Evolutionary conservation across 2,888 invertebrate species (phyloP), one percentile per base, ranked within the genome.

Genomic region (Celastrina argiolus): DNA sequence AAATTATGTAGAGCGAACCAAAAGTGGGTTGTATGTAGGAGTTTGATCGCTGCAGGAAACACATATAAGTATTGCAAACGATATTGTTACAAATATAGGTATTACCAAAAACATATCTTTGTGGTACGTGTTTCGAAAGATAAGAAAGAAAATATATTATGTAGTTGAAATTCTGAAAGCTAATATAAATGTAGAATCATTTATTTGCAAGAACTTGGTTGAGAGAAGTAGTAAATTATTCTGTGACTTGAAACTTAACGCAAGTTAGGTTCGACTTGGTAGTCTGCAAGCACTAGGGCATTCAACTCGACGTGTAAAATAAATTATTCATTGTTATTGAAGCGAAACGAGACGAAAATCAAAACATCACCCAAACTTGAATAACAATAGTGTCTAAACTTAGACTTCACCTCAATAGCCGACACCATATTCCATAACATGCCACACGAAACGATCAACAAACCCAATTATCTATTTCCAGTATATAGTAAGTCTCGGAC

Each of bases 401-500:
- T 18, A 8, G 16, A 18, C 8, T 16, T 45, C 3, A 45, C 10
- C 45, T 2, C 42, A 2, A 42, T 16, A 18, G 22, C 61, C 22
- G 22, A 36, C 61, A 39, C 39, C 61, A 61, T 61, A 36, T 39
- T 22, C 39, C 61, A 61, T 61, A 31, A 16, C 14, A 34, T 16
- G 59, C 18, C 16, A 18, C 34, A 18, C 58, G 12, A 31, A 59
- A 22, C 28, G 56, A 2, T 31, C 51, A 26, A 36, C 36, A 36
- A 36, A 51, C 16, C 51, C 22, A 12, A 59, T 59, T 31, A n/a
- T 39, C 14, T 2, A 31, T n/a, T 58, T 58, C 28, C 31, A 58
- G 58, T 31, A 58, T 45, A 45, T 58, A n/a, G 31, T n/a, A 56
- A 16, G 61, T 61, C 6, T 36, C 61, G 34, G 61, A 39, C 36